Conservation (phyloP, 92 coral and sea anemone genomes). For the Actinernus sp. region DNA sequence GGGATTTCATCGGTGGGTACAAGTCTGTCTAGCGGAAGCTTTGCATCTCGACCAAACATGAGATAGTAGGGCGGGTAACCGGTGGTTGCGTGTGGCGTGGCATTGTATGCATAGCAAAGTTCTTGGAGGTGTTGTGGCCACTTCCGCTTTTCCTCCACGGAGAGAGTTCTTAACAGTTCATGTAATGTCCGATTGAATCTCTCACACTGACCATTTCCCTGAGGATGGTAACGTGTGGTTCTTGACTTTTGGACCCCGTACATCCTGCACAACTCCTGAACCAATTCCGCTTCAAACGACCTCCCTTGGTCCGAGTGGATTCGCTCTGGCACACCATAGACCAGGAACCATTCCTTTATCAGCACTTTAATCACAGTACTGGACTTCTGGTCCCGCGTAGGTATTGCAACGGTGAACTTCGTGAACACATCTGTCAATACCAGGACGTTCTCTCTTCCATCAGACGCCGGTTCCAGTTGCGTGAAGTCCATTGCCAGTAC, state of each 20-base stretch:
- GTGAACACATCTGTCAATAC: constrained; percentile 66
- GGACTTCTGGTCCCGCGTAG: constrained; percentile 61
- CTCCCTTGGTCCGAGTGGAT: constrained; percentile 74
- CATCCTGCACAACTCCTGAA: constrained; percentile 61
- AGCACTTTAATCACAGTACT: constrained; percentile 48
- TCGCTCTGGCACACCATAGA: constrained; percentile 60
- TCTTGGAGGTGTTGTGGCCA: constrained; percentile 81
- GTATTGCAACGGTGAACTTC: constrained; percentile 56
- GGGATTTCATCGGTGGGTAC: background rate
- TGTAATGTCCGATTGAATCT: constrained; percentile 67
- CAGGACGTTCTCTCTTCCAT: constrained; percentile 55
- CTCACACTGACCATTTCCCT: constrained; percentile 75
- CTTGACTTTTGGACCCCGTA: constrained; percentile 62
- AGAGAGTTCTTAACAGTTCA: constrained; percentile 51
- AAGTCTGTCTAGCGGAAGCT: constrained; percentile 48
- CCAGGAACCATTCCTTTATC: constrained; percentile 64
- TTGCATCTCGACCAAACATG: constrained; percentile 59
- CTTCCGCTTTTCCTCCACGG: constrained; percentile 29
- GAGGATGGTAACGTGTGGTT: constrained; percentile 71
- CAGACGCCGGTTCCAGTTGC: constrained; percentile 53
- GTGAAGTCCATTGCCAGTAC: constrained; percentile 72
- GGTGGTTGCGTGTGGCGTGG: constrained; percentile 66
- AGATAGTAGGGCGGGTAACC: constrained; percentile 69
- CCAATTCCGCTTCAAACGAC: constrained; percentile 51
- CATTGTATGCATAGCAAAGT: constrained; percentile 72